Evolutionary conservation across 2,113 vertebrate species (phyloP).

Genomic region (Microtus richardsoni): DNA sequence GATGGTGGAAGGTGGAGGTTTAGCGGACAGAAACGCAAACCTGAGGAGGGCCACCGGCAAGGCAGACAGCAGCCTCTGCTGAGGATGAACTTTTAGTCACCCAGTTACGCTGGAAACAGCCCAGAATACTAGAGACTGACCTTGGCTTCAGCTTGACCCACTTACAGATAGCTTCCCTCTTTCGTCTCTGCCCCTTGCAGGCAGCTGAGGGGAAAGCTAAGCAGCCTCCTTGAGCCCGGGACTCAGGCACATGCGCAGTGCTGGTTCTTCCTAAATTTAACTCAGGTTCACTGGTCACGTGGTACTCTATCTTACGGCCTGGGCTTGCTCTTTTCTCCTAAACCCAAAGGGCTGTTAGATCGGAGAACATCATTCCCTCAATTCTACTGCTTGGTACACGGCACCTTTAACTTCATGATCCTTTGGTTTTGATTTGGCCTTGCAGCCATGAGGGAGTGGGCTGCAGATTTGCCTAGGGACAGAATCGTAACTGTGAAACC

Average conservation of each 20-base stretch:
- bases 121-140: neutral
- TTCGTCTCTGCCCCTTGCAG: neutral
- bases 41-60: neutral
- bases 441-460: neutral
- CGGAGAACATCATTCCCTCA: neutral
- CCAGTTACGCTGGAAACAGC: neutral
- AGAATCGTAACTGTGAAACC: neutral
- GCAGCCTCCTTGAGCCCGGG: neutral
- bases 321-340: neutral
- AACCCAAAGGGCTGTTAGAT: neutral
- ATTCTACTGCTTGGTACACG: neutral
- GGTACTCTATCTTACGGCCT: neutral
- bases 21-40: neutral
- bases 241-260: too few species aligned
- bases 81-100: neutral
- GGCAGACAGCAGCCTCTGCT: neutral
- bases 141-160: neutral
- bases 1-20: neutral
- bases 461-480: neutral
- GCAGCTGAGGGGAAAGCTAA: neutral
- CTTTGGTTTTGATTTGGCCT: neutral
- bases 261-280: neutral
- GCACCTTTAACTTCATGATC: neutral
- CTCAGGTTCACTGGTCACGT: neutral
- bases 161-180: neutral